These are phyloP conservation scores for Montipora efflorescens DNA, from an alignment of 64 coral and sea anemone genomes.

Conservation along the genomic window DNA sequence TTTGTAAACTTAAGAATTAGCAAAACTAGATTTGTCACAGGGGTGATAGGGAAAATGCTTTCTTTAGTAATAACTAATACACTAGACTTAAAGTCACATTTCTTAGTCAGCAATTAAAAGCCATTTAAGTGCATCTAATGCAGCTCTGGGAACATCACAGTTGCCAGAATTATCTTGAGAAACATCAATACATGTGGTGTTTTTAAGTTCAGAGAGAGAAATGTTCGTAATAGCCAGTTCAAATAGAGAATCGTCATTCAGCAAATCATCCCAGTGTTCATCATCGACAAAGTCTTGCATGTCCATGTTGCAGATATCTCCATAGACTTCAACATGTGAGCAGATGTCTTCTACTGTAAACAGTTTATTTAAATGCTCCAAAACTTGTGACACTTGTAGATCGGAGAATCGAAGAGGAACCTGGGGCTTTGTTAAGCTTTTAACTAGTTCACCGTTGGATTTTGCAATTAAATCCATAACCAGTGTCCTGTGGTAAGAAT, in stretches of 20 bases:
- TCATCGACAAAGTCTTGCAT: constrained; percentile 17
- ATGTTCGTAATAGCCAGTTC: constrained; percentile 50
- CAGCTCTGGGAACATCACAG: background rate
- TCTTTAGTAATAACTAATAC: no score
- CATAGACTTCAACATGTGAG: constrained; percentile 57
- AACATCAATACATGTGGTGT: background rate
- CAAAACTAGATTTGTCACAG: no score
- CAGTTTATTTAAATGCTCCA: constrained; percentile 23
- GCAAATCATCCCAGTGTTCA: constrained; percentile 33
- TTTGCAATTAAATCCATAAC: constrained; percentile 26
- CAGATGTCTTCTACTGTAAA: constrained; percentile 31
- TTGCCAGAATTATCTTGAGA: constrained; percentile 2
- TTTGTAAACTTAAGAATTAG: no score
- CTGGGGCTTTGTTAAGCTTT: constrained; percentile 16
- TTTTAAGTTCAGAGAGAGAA: constrained; percentile 26
- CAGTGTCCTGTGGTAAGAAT: constrained; percentile 1
- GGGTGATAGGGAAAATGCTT: no score
- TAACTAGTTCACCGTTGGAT: constrained; percentile 6
- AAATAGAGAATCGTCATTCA: constrained; percentile 51
- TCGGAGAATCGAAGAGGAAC: constrained; percentile 13
- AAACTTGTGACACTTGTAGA: constrained; percentile 24
- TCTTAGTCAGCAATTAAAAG: background rate
- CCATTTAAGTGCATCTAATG: background rate
- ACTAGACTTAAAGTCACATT: no score
- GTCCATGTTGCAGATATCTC: constrained; percentile 49